Percentiles rank a stretch among this genome's conserved stretches.
Conservation (phyloP, 2,113 vertebrate species). For the Lethenteron camtschaticum region DNA sequence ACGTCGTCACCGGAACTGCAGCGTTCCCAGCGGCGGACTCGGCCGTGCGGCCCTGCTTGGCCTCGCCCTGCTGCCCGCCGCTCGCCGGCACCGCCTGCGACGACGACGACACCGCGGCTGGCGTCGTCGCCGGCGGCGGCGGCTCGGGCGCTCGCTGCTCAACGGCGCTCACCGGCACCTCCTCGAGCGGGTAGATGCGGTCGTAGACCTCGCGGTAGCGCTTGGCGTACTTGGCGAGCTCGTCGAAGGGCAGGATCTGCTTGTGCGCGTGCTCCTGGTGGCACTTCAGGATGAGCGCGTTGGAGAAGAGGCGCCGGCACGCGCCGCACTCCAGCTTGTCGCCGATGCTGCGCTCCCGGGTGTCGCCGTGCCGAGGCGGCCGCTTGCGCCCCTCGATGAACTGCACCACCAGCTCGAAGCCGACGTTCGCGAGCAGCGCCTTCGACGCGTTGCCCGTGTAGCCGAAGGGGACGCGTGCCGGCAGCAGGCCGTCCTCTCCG, state of each 20-base stretch:
- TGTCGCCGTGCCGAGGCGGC: background rate
- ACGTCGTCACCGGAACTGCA: background rate
- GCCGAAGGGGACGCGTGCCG: slow-evolving; percentile 10
- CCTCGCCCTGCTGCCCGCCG: background rate
- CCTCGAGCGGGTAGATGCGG: slow-evolving; percentile 17
- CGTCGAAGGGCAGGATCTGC: slow-evolving; percentile 25
- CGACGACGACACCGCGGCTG: slow-evolving; percentile 9
- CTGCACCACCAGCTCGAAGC: slow-evolving; percentile 28
- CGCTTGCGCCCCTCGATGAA: slow-evolving; percentile 22
- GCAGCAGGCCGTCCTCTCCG: slow-evolving; percentile 20
- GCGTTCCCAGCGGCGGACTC: background rate
- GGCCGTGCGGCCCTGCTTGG: background rate
- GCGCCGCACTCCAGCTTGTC: slow-evolving; percentile 23
- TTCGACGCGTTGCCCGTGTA: slow-evolving; percentile 20
- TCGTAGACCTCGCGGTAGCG: slow-evolving; percentile 27
- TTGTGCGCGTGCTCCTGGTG: slow-evolving; percentile 27
- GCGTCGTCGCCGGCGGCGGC: slow-evolving; percentile 11
- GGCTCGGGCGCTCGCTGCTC: slow-evolving; percentile 14
- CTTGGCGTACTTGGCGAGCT: slow-evolving; percentile 21
- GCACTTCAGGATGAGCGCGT: slow-evolving; percentile 28
- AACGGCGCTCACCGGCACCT: slow-evolving; percentile 5
- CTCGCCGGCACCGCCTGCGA: slow-evolving; percentile 4
- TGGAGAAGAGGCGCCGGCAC: slow-evolving; percentile 27
- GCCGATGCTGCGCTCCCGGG: slow-evolving; percentile 12
- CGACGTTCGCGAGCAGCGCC: slow-evolving; percentile 24